Evolutionary conservation across 2,113 vertebrate species (phyloP), one percentile per base, ranked within the genome.

Genomic region (Megaceryle torquata): DNA sequence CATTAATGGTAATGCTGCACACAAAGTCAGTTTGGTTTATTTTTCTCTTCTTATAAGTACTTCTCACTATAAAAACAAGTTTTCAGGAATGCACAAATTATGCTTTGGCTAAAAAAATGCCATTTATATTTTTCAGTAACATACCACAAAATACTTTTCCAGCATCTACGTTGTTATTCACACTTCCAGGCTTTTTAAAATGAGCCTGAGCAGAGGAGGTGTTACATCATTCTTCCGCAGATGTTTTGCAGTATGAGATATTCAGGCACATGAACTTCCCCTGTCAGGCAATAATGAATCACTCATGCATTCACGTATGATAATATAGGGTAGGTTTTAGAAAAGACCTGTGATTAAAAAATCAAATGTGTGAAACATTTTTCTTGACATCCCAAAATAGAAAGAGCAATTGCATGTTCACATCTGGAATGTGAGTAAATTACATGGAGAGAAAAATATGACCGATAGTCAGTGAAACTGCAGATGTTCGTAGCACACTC

Each of bases 61-160:
- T 15, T 72, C 53, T 76, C 22, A 1, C 43, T 53, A 13, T 9
- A 81, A 94, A 96, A 93, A 71, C 68, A n/a, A 6, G 41, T 53
- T 82, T 97, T 88, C 37, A 51, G 35, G 80, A 96, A 93, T 5
- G 10, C 29, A 17, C n/a, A 90, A 78, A 84, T 91, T 28, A 46
- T 59, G 53, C 10, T 92, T 69, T 1, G 12, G 17, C 71, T 18
- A 20, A 26, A 72, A 74, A 70, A 78, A 31, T 1, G 5, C 43
- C 88, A 15, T 1, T 14, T 67, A 24, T 53, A 16, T 75, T 96
- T 95, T 91, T 82, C 94, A 94, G 72, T 90, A 87, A 95, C 96
- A 63, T 60, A 64, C 79, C 50, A 41, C 56, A 19, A 11, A 13
- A 8, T 48, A 28, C 77, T 93, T 93, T 89, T 51, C 89, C 74